Conservation (phyloP, 2,113 vertebrate species). For the Camelus bactrianus region DNA sequence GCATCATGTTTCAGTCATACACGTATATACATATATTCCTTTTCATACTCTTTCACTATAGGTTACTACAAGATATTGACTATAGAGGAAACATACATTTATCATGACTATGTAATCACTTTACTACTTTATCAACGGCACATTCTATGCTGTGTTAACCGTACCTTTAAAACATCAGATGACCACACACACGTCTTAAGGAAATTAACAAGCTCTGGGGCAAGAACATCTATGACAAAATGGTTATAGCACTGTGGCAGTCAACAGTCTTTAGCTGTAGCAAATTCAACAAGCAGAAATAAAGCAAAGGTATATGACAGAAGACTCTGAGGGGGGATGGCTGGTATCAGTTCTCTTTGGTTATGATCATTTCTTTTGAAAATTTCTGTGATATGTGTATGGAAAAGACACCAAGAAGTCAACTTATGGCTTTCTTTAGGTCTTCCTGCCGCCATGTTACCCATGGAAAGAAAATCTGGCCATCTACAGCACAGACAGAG, state of each 20-base stretch:
- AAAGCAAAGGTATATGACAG: neutral
- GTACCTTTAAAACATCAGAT: neutral
- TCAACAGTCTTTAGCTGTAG: neutral
- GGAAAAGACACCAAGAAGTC: neutral
- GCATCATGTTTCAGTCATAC: no score
- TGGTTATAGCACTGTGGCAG: neutral
- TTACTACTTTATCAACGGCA: neutral
- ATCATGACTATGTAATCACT: neutral
- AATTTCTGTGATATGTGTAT: neutral
- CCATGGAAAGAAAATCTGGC: neutral
- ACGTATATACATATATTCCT: no score
- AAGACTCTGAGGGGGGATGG: neutral
- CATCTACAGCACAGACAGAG: neutral
- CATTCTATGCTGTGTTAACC: neutral
- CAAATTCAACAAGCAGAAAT: neutral
- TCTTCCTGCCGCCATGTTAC: neutral
- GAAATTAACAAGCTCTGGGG: slow-evolving; percentile 27
- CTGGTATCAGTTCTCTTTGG: neutral
- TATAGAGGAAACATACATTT: neutral
- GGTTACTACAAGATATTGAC: no score
- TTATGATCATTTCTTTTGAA: neutral
- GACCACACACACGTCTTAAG: neutral
- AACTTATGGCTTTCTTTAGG: neutral
- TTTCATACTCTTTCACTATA: no score
- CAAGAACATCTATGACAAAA: slow-evolving; percentile 5